Percentiles rank a stretch among this genome's conserved stretches.
Conservation (phyloP, 1,140 invertebrate genomes). For the Lamellibrachia luymesi region DNA sequence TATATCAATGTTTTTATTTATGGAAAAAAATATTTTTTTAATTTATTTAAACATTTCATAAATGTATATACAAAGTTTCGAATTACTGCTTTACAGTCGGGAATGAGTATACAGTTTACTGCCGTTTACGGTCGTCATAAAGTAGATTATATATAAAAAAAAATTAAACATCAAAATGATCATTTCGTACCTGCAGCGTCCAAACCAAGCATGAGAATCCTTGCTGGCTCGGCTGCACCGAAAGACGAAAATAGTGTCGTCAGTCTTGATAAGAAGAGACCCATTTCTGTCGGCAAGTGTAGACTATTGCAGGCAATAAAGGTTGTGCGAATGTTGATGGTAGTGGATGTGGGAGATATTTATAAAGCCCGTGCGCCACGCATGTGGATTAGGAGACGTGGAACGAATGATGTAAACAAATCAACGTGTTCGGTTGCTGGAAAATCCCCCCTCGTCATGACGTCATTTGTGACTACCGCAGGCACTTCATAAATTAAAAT, state of each 20-base stretch:
- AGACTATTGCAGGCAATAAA: background rate
- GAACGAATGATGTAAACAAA: slow-evolving; percentile 5
- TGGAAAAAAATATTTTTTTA: too few relatives aligned
- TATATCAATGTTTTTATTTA: too few relatives aligned
- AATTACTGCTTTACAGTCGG: too few relatives aligned
- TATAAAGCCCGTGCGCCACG: background rate
- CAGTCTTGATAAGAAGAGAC: slow-evolving; percentile 42
- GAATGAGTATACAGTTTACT: too few relatives aligned
- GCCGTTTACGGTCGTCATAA: too few relatives aligned
- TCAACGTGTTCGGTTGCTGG: background rate
- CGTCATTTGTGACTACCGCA: background rate
- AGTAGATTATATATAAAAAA: too few relatives aligned
- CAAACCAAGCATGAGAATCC: slow-evolving; percentile 51
- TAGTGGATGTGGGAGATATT: background rate
- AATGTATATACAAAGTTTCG: too few relatives aligned
- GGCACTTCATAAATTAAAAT: background rate
- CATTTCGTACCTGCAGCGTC: slow-evolving; percentile 46
- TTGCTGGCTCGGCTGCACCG: slow-evolving; percentile 34
- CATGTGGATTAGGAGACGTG: background rate
- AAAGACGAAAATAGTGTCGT: slow-evolving; percentile 33
- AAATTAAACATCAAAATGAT: too few relatives aligned
- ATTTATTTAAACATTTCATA: too few relatives aligned
- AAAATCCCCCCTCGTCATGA: background rate
- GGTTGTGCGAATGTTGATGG: background rate
- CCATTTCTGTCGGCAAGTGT: slow-evolving; percentile 32